Evolutionary conservation across 2,888 invertebrate species (phyloP).

Genomic region (Cataglyphis rosenhaueri): DNA sequence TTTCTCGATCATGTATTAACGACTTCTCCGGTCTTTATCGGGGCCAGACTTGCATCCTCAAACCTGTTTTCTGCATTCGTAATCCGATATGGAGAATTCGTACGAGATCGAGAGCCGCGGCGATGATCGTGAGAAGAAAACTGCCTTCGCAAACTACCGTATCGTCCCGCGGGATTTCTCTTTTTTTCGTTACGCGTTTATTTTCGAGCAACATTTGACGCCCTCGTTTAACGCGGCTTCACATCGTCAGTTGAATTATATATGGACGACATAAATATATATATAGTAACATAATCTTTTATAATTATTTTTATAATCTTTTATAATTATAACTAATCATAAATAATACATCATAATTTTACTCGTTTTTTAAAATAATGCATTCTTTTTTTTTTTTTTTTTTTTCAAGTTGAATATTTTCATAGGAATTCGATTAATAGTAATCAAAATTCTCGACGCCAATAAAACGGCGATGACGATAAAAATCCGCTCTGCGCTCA

Average conservation of each 20-base stretch:
- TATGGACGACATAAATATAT: not conserved
- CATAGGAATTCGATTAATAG: not conserved
- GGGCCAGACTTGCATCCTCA: conserved; percentile 29
- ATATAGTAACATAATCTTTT: too few relatives aligned
- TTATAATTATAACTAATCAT: not conserved
- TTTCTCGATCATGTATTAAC: conserved; percentile 46
- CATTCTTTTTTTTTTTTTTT: not conserved
- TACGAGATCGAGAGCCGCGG: conserved; percentile 55
- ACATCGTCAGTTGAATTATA: not conserved
- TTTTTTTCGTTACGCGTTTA: not conserved
- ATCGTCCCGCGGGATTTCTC: conserved; percentile 39
- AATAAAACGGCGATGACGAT: conserved; percentile 19
- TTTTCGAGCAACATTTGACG: not conserved
- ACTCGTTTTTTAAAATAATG: too few relatives aligned
- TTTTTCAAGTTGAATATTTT: not conserved
- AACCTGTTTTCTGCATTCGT: conserved; percentile 69
- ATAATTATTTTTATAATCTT: not conserved
- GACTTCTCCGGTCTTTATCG: conserved; percentile 22
- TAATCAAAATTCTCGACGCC: conserved; percentile 5
- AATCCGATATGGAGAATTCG: conserved; percentile 64
- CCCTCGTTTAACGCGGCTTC: too few relatives aligned
- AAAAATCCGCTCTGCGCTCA: conserved; percentile 10
- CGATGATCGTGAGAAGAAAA: conserved; percentile 57
- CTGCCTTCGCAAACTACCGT: conserved; percentile 48
- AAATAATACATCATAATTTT: not conserved